phyloP scores from a whole-genome alignment of 2,113 vertebrate species.

The Microtus montanus region DNA sequence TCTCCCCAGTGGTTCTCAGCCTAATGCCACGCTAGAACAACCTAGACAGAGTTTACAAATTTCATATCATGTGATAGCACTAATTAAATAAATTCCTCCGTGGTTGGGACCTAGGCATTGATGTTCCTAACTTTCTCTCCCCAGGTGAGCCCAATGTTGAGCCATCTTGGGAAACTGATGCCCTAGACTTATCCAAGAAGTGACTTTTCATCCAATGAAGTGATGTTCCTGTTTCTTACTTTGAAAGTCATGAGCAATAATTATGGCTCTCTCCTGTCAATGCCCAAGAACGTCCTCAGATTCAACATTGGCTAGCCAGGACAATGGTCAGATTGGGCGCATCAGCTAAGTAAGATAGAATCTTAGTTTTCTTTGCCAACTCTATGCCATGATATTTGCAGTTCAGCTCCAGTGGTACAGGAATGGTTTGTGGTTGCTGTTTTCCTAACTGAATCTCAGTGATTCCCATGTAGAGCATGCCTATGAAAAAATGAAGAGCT shows the following conservation, averaged over 20 bases:
- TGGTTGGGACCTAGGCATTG: not conserved
- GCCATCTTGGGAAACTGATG: not conserved
- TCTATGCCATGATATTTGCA: conserved; percentile 51
- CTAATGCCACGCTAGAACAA: not conserved
- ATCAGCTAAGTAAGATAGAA: conserved; percentile 61
- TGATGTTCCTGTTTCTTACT: not conserved
- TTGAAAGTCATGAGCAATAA: not conserved
- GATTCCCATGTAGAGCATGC: conserved; percentile 29
- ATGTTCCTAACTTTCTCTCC: not conserved
- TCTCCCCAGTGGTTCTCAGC: not conserved
- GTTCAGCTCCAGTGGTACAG: conserved; percentile 67
- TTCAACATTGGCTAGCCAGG: not conserved
- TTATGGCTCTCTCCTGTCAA: conserved; percentile 26
- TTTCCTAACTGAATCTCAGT: conserved; percentile 27
- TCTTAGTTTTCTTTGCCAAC: conserved; percentile 60
- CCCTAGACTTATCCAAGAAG: not conserved
- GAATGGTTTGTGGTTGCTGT: not conserved
- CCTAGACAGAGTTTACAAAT: not conserved
- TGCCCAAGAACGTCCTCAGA: not conserved
- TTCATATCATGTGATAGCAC: not conserved
- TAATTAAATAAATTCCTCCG: not conserved
- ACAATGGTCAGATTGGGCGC: conserved; percentile 50
- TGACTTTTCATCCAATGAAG: conserved; percentile 1
- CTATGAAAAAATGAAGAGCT: conserved; percentile 24
- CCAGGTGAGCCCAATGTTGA: not conserved